Evolutionary conservation across 2,113 vertebrate species (phyloP).

Genomic region (Actenoides lindsayi): DNA sequence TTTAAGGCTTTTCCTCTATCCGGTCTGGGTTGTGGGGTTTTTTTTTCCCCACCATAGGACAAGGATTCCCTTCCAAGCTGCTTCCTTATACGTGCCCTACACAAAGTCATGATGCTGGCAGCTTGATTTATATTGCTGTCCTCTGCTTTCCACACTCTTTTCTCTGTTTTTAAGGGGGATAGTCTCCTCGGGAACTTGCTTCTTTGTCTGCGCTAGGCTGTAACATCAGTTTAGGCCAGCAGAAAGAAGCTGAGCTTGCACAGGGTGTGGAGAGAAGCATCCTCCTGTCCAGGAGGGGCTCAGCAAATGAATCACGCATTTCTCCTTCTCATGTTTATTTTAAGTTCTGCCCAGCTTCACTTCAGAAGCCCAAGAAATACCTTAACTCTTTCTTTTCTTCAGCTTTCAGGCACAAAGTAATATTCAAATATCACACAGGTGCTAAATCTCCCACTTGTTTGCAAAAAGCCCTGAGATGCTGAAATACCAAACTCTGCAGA

Average conservation of each 20-base stretch:
- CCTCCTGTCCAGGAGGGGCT: neutral
- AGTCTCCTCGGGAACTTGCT: neutral
- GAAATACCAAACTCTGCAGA: neutral
- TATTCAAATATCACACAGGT: neutral
- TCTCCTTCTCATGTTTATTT: neutral
- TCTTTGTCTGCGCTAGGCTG: neutral
- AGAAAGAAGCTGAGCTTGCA: neutral
- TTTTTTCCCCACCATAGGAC: rapidly evolving
- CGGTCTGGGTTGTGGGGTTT: neutral
- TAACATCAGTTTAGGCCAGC: neutral
- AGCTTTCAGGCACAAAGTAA: neutral
- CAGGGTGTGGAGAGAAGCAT: neutral
- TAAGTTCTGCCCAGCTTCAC: neutral
- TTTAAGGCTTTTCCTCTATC: neutral
- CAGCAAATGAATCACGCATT: rapidly evolving
- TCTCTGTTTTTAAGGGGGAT: rapidly evolving
- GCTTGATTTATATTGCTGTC: neutral
- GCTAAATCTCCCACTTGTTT: neutral
- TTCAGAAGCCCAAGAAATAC: neutral
- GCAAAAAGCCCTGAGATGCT: neutral
- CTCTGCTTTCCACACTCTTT: neutral
- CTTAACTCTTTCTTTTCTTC: neutral
- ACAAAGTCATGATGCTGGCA: neutral
- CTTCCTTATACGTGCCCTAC: neutral
- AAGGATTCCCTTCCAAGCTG: neutral